Conservation (phyloP, 1,140 invertebrate species). For the Spodoptera litura region DNA sequence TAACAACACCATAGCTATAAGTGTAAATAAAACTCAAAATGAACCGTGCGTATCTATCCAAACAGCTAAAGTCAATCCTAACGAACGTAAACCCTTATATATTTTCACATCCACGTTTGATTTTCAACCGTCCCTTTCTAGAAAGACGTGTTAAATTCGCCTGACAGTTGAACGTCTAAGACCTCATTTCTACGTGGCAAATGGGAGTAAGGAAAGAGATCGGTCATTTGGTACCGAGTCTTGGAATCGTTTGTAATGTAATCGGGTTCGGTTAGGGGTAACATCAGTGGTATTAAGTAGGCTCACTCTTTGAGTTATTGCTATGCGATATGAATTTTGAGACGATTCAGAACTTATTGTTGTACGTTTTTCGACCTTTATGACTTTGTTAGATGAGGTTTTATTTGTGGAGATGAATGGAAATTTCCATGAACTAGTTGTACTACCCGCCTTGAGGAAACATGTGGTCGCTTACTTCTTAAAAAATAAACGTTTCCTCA, state of each 20-base stretch:
- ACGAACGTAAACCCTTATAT: constrained; percentile 39
- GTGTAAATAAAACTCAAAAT: constrained; percentile 43
- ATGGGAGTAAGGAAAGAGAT: constrained; percentile 32
- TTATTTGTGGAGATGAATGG: no score
- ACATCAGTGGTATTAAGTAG: constrained; percentile 34
- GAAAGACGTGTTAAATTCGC: background rate
- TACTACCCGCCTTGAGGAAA: no score
- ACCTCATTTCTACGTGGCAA: constrained; percentile 25
- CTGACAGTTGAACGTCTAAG: background rate
- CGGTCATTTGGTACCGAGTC: constrained; percentile 42
- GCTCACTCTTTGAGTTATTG: constrained; percentile 28
- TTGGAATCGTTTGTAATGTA: constrained; percentile 43
- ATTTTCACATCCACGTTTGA: background rate
- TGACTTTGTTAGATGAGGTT: background rate
- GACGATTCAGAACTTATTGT: background rate
- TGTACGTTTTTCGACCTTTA: background rate
- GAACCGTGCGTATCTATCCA: constrained; percentile 40
- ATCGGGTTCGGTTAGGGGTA: constrained; percentile 37
- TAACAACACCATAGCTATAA: constrained; percentile 33
- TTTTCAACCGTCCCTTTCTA: background rate
- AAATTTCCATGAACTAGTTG: no score
- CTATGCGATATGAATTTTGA: constrained; percentile 32
- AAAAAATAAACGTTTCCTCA: no score
- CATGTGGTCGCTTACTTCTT: background rate
- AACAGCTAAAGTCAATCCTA: constrained; percentile 45